Conservation (phyloP, 1,140 invertebrate species). For the Drosophila tsacasi region DNA sequence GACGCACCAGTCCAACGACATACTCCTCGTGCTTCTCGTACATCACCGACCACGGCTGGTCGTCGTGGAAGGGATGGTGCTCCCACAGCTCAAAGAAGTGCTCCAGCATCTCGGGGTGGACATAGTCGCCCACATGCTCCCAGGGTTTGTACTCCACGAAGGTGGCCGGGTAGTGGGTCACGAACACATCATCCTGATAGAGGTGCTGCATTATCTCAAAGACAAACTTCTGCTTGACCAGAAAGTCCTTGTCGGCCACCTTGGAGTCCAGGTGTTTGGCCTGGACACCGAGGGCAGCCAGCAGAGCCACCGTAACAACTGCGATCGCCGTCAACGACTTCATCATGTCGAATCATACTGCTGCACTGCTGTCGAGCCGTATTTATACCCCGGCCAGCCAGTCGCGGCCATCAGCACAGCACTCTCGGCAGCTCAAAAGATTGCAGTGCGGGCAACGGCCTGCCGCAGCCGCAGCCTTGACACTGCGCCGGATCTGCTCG, state of each 20-base stretch:
- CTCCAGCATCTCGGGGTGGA: conserved; percentile 85
- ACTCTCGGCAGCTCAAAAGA: conserved; percentile 9
- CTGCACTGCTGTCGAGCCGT: conserved; percentile 27
- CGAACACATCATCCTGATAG: conserved; percentile 86
- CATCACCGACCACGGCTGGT: conserved; percentile 86
- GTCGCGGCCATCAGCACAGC: not conserved
- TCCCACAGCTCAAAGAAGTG: conserved; percentile 86
- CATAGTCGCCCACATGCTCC: conserved; percentile 85
- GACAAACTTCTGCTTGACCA: conserved; percentile 87
- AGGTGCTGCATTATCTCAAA: conserved; percentile 87
- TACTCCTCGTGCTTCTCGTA: conserved; percentile 86
- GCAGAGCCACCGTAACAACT: conserved; percentile 63
- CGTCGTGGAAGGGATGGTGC: conserved; percentile 86
- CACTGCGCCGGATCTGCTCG: conserved; percentile 63
- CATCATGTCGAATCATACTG: conserved; percentile 76
- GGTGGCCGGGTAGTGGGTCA: conserved; percentile 77
- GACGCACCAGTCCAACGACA: conserved; percentile 86
- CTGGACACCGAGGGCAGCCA: conserved; percentile 78
- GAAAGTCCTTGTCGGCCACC: conserved; percentile 86
- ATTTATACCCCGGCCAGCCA: conserved; percentile 59
- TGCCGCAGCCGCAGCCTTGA: conserved; percentile 59
- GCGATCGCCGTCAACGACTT: conserved; percentile 81
- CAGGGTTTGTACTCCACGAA: conserved; percentile 70
- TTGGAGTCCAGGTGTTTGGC: conserved; percentile 85
- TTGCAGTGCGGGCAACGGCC: conserved; percentile 39